These are phyloP conservation scores for Stenurella melanura DNA, from an alignment of 2,888 invertebrate genomes.

Conservation along the genomic window DNA sequence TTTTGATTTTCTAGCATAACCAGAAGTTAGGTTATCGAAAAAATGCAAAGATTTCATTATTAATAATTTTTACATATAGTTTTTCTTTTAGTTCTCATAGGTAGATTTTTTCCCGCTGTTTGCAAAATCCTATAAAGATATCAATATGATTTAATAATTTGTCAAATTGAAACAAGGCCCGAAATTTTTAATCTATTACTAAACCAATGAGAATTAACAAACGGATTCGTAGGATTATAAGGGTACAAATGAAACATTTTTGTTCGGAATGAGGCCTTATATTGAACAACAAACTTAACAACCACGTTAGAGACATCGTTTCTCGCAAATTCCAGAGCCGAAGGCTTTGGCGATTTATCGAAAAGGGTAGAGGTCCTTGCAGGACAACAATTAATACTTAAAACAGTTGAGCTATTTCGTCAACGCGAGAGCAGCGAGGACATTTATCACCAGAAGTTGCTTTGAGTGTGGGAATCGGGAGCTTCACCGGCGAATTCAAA, in stretches of 20 bases:
- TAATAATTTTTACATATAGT: no score
- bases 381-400: slow-evolving; percentile 45
- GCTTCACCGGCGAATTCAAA: slow-evolving; percentile 71
- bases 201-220: no score
- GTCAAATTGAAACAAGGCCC: no score
- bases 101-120: no score
- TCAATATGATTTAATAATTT: no score
- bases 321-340: neutral
- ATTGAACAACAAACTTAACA: slow-evolving; percentile 6
- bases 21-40: no score
- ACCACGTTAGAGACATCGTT: neutral
- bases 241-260: neutral
- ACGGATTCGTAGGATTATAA: neutral
- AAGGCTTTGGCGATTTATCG: slow-evolving; percentile 15
- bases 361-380: slow-evolving; percentile 44
- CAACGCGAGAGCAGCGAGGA: slow-evolving; percentile 48
- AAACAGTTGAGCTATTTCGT: slow-evolving; percentile 47
- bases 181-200: no score
- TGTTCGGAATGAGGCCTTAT: neutral
- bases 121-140: no score
- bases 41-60: no score
- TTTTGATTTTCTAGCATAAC: no score
- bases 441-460: slow-evolving; percentile 68
- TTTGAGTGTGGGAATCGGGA: slow-evolving; percentile 72
- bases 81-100: no score